Base-by-base conservation (phyloP, 2,113 vertebrate species). In the Puntigrus tetrazona region DNA sequence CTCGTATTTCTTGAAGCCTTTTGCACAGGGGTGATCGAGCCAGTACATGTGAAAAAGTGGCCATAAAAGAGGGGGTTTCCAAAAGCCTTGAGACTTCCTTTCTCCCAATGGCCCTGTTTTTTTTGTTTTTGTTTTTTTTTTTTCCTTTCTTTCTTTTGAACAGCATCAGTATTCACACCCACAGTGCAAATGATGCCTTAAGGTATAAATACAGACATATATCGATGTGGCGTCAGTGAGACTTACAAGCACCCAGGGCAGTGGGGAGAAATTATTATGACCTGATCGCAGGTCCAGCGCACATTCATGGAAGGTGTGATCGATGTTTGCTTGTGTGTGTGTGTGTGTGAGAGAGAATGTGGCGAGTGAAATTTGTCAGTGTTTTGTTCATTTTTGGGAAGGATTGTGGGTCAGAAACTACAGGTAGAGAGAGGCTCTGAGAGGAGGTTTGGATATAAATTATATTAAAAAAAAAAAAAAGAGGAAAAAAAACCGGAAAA, bases 141-240 rank as follows among this genome's bases (percentile, higher is more conserved):
- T n/a, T n/a, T n/a, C n/a, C n/a, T 72, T 41, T 14, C 1, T 20
- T 43, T 29, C 22, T 1, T 63, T 41, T 83, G 74, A 77, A 61
- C 90, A 89, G 87, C 88, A 88, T 87, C 85, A 89, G 88, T 91
- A 87, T 91, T 91, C 61, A 85, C 82, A 79, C 92, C 91, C 89
- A 88, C 88, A 90, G 90, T 95, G 94, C 94, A 94, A 94, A 93
- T 90, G 93, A 93, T 96, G 95, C 95, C 95, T 97, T 96, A 95
- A 93, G 92, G 91, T 94, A 94, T 94, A 91, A 90, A 89, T 95
- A 92, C 95, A 87, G 93, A 90, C 91, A 88, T 89, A 89, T 84
- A 88, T 90, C 93, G 89, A 90, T 7, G 73, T 88, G 86, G 88
- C 91, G 80, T 87, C 89, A 67, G 86, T 91, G 90, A 89, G 84